Base-by-base conservation (phyloP, 1,140 invertebrate species). In the Macrostomum lignano region DNA sequence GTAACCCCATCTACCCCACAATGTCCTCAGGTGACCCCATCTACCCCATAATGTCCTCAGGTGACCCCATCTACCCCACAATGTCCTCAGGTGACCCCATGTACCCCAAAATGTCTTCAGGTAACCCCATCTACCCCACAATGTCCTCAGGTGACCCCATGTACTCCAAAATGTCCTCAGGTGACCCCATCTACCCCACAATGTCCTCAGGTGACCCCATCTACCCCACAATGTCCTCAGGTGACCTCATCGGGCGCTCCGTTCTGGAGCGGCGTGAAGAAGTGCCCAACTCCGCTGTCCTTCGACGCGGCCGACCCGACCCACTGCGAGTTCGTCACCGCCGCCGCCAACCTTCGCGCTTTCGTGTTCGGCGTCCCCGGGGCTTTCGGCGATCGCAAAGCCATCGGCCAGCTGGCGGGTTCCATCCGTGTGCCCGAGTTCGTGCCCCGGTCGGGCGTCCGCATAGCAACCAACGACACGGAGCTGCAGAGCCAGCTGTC, bases 201-300 rank as follows among this genome's bases (percentile, higher is more conserved):
- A n/a, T n/a, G n/a, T n/a, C n/a, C n/a, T n/a, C n/a, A n/a, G n/a
- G n/a, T n/a, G n/a, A n/a, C n/a, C n/a, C n/a, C n/a, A n/a, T n/a
- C n/a, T n/a, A n/a, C n/a, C n/a, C n/a, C n/a, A n/a, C n/a, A n/a
- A n/a, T n/a, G n/a, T n/a, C n/a, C n/a, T n/a, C 31, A 29, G 31
- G 26, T 19, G 6, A 30, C 22, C 31, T 35, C 21, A 46, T 50
- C 55, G 21, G 86, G 86, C 2, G 74, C 81, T 34, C 74, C 75
- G 1, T 98, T 98, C 60, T 98, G 91, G 91, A 93, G 84, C 0
- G 79, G 78, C n/a, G 79, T 81, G 0, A 96, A 96, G 59, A 66
- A 84, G 26, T 98, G 88, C 51, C 88, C 88, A 0, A 67, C 71
- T 43, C 67, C 78, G 0, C 54, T 65, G 2, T 45, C 42, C 7